These are phyloP conservation scores for Gallinago jamesoni DNA, from an alignment of 2,113 vertebrate genomes.

Conservation along the genomic window DNA sequence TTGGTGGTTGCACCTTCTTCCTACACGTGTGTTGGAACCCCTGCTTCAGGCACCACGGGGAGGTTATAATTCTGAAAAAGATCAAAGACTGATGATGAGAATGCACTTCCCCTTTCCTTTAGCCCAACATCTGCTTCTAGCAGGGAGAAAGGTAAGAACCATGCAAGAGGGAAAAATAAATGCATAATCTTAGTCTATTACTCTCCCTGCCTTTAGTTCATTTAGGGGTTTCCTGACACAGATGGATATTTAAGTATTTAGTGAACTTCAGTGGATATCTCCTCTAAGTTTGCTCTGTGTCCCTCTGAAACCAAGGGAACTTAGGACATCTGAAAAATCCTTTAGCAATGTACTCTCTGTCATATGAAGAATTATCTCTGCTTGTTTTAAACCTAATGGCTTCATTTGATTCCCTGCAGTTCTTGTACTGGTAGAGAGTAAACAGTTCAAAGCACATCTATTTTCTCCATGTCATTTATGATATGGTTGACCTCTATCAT, in stretches of 20 bases:
- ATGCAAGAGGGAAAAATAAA: not conserved
- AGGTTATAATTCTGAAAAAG: not conserved
- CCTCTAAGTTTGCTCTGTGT: not conserved
- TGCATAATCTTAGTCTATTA: not conserved
- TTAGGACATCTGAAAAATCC: not conserved
- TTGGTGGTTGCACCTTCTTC: not conserved
- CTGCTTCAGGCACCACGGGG: not conserved
- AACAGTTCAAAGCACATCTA: not conserved
- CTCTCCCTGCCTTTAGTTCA: not conserved
- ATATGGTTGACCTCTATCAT: not conserved
- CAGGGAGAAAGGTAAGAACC: not conserved
- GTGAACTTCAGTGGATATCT: not conserved
- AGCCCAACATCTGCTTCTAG: not conserved
- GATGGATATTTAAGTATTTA: not conserved
- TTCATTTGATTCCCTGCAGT: not conserved
- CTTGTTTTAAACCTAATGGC: not conserved
- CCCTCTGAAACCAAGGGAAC: not conserved
- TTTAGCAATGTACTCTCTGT: not conserved
- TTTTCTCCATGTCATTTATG: not conserved
- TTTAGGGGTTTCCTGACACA: not conserved
- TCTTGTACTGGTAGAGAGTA: not conserved
- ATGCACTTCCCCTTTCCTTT: not conserved
- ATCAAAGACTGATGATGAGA: not conserved
- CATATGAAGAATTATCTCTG: not conserved
- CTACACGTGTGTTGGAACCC: not conserved